Conservation (phyloP, 2,797 vertebrate genomes). For the Pseudochaenichthys georgianus region DNA sequence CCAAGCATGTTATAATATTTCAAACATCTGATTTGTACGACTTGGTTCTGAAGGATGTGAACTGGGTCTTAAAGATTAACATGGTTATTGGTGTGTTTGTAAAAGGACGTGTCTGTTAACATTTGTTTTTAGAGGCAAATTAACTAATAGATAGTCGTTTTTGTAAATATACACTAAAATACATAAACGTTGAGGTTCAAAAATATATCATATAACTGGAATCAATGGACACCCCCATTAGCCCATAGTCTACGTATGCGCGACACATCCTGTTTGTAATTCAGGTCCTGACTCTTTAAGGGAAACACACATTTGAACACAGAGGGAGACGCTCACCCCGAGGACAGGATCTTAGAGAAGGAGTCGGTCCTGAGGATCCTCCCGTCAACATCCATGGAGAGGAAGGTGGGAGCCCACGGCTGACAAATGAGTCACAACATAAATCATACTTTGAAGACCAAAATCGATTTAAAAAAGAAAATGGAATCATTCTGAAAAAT, state of each 20-base stretch:
- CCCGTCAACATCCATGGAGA: conserved; percentile 88
- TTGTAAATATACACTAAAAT: not conserved
- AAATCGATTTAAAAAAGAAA: no score
- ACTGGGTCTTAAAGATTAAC: not conserved
- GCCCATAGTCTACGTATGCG: not conserved
- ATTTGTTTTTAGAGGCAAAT: no score
- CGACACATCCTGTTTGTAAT: not conserved
- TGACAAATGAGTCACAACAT: conserved; percentile 44
- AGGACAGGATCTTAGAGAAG: conserved; percentile 91
- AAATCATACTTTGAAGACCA: not conserved
- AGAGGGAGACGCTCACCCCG: conserved; percentile 80
- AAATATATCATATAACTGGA: no score
- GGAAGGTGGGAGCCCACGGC: conserved; percentile 86
- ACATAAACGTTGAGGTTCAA: not conserved
- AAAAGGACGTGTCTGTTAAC: not conserved
- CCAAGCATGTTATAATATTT: not conserved
- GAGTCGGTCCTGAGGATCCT: conserved; percentile 87
- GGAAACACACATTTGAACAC: not conserved
- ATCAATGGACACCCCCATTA: not conserved
- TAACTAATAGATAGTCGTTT: no score
- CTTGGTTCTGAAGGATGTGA: not conserved
- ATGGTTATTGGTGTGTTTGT: not conserved
- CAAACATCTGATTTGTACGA: not conserved
- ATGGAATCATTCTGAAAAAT: no score
- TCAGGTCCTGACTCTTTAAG: not conserved